Conservation (phyloP, 2,797 vertebrate species). For the Poeciliopsis presidionis region DNA sequence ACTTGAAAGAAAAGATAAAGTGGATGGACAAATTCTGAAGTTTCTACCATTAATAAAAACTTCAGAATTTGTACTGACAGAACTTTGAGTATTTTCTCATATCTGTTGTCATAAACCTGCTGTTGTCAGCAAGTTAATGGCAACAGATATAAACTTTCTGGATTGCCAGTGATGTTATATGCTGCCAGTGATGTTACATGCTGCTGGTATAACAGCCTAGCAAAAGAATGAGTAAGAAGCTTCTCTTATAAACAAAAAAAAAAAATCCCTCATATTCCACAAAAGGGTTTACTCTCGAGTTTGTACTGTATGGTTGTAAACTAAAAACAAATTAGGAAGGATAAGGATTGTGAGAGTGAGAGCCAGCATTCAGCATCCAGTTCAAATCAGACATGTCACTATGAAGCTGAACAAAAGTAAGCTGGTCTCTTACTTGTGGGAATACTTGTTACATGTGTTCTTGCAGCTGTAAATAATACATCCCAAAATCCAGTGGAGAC, state of each 20-base stretch:
- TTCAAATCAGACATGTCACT: background rate
- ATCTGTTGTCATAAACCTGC: background rate
- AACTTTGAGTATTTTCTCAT: background rate
- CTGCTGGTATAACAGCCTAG: background rate
- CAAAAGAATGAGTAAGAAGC: background rate
- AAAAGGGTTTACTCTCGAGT: background rate
- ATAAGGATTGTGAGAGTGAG: background rate
- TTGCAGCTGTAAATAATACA: too few relatives aligned
- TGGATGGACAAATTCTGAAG: background rate
- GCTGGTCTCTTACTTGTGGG: background rate
- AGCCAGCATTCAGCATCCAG: background rate
- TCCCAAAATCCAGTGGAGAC: too few relatives aligned
- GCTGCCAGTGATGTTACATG: background rate
- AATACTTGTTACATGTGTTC: too few relatives aligned
- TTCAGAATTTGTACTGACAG: background rate
- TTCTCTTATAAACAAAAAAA: background rate
- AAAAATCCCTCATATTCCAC: background rate
- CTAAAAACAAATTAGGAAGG: background rate
- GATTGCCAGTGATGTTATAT: background rate
- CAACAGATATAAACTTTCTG: background rate
- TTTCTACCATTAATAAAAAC: background rate
- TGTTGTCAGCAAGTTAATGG: too few relatives aligned
- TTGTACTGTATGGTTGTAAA: background rate
- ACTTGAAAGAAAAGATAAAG: background rate
- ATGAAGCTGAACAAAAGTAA: background rate